A percentile compares a stretch with the other conserved stretches of the same genome.
These are phyloP conservation scores for Cartodere bifasciata DNA, from an alignment of 2,888 invertebrate species.

Conservation along the genomic window DNA sequence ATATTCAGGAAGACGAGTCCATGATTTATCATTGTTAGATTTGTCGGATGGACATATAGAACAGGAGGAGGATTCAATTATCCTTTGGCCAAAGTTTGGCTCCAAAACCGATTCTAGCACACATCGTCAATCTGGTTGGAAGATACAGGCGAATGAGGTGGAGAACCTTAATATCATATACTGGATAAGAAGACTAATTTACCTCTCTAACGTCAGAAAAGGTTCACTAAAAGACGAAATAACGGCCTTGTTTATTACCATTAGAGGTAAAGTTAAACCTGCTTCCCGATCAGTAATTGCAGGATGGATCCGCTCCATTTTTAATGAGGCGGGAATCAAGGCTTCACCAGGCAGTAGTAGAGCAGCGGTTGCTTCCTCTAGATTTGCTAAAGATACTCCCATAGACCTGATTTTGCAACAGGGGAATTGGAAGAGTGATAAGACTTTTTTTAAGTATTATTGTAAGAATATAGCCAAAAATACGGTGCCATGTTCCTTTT, in stretches of 20 bases:
- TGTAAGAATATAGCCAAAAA: no score
- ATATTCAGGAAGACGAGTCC: slow-evolving; percentile 1
- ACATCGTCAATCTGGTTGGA: slow-evolving; percentile 1
- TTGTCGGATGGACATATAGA: neutral
- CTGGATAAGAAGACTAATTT: no score
- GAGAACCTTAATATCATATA: no score
- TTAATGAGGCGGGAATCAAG: slow-evolving; percentile 1
- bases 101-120: slow-evolving; percentile 1
- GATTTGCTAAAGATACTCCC: slow-evolving; percentile 4
- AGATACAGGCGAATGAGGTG: no score
- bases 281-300: slow-evolving; percentile 7
- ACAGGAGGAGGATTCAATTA: neutral
- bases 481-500: no score
- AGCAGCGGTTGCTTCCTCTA: slow-evolving; percentile 7
- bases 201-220: no score
- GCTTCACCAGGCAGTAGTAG: slow-evolving; percentile 3
- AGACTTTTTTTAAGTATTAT: no score
- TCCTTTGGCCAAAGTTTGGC: neutral
- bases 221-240: no score
- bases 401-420: slow-evolving; percentile 3
- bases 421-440: slow-evolving; percentile 2
- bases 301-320: slow-evolving; percentile 5
- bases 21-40: slow-evolving; percentile 1
- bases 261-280: slow-evolving; percentile 6
- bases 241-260: slow-evolving; percentile 5